Evolutionary conservation across 37 sponge, comb jelly and placozoan genomes (phyloP).

Genomic region (Agelas oroides): DNA sequence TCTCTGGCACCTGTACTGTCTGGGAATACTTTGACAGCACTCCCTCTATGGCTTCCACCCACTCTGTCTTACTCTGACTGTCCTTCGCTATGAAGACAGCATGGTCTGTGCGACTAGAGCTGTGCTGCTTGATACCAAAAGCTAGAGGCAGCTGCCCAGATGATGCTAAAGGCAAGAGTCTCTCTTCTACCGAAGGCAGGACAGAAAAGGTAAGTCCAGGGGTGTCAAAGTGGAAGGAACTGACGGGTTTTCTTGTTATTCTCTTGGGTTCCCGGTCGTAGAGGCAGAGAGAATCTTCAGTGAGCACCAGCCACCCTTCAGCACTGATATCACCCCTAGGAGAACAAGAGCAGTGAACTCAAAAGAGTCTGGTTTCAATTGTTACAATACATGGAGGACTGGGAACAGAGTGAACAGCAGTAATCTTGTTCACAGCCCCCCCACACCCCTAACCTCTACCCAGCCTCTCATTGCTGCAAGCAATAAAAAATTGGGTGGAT

Average conservation of each 20-base stretch:
- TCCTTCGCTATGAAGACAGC: not conserved
- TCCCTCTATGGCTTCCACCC: conserved; percentile 38
- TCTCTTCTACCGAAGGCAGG: not conserved
- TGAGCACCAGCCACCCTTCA: conserved; percentile 57
- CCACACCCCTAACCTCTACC: too few relatives aligned
- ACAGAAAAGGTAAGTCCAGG: conserved; percentile 13
- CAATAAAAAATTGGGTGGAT: too few relatives aligned
- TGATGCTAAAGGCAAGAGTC: not conserved
- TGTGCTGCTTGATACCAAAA: conserved; percentile 29
- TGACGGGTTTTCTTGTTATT: conserved; percentile 9
- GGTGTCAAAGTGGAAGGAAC: conserved; percentile 1
- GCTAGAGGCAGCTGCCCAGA: conserved; percentile 7
- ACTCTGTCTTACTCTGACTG: conserved; percentile 30
- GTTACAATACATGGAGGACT: not conserved
- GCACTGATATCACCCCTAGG: conserved; percentile 12
- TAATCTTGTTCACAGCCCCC: not conserved
- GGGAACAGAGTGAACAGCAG: not conserved
- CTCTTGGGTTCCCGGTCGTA: conserved; percentile 41
- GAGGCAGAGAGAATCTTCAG: conserved; percentile 12
- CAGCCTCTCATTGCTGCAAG: not conserved
- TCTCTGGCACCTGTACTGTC: too few relatives aligned
- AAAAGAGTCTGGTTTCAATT: not conserved
- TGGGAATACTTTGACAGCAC: not conserved
- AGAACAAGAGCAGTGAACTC: not conserved
- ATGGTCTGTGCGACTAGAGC: not conserved